A percentile compares a stretch with the other conserved stretches of the same genome.
Evolutionary conservation across 1,140 invertebrate genomes (phyloP).

Genomic region (Drosophila lini): DNA sequence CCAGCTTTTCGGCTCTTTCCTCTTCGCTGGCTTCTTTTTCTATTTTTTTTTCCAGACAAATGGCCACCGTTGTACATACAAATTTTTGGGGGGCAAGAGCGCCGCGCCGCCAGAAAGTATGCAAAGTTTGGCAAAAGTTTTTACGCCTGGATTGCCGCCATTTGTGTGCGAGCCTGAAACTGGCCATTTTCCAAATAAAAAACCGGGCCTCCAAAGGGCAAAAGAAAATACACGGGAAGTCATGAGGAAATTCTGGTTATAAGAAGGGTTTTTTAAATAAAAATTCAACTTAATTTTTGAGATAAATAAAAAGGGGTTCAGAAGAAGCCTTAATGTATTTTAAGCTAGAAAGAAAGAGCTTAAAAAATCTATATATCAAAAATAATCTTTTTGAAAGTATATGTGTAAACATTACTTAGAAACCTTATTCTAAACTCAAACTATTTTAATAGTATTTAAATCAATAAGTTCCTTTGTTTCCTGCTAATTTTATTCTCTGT

Average conservation of each 20-base stretch:
- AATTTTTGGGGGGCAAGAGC: conserved; percentile 35
- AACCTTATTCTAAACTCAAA: background rate
- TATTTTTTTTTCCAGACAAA: conserved; percentile 22
- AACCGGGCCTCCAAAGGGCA: background rate
- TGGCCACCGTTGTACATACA: conserved; percentile 50
- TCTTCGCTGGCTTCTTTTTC: background rate
- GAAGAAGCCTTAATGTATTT: no score
- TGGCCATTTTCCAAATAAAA: conserved; percentile 22
- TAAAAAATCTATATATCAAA: no score
- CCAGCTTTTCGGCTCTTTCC: conserved; percentile 52
- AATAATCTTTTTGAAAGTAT: no score
- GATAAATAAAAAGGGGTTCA: no score
- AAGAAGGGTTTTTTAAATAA: background rate
- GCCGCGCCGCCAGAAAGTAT: conserved; percentile 63
- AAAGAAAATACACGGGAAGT: background rate
- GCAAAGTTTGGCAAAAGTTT: conserved; percentile 75
- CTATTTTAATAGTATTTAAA: background rate
- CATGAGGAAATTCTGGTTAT: background rate
- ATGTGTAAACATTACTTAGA: no score
- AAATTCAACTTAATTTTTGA: no score
- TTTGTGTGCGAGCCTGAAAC: conserved; percentile 29
- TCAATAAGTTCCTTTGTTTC: background rate
- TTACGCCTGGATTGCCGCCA: conserved; percentile 52
- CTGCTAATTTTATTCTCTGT: background rate
- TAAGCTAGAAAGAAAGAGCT: no score